A percentile compares a stretch with the other conserved stretches of the same genome.
phyloP scores from a whole-genome alignment of 1,140 invertebrate genomes.

The Ceratoteleas bidentatus region DNA sequence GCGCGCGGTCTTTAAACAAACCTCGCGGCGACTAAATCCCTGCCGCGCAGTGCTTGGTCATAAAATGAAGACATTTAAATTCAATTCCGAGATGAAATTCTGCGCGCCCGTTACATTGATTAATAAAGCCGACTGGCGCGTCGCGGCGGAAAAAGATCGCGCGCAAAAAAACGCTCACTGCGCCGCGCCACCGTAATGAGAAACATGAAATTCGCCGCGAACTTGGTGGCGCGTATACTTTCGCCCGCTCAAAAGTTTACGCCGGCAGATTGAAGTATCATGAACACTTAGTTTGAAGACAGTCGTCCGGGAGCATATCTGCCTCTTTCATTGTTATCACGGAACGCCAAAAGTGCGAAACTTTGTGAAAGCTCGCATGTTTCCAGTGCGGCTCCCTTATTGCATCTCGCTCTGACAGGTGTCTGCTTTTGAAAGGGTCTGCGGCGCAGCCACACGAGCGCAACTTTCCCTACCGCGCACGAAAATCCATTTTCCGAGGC shows the following conservation, averaged over 20 bases:
- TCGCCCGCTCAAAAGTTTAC: too few relatives aligned
- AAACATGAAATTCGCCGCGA: slow-evolving; percentile 33
- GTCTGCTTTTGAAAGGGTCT: slow-evolving; percentile 66
- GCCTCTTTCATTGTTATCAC: slow-evolving; percentile 48
- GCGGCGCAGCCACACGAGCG: slow-evolving; percentile 40
- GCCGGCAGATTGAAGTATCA: slow-evolving; percentile 59
- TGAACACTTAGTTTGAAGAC: slow-evolving; percentile 59
- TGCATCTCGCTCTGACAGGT: slow-evolving; percentile 65
- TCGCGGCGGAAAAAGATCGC: slow-evolving; percentile 7
- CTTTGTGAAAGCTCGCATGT: slow-evolving; percentile 55
- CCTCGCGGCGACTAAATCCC: too few relatives aligned
- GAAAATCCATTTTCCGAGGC: slow-evolving; percentile 62
- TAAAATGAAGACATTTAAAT: slow-evolving; percentile 16
- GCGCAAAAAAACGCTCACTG: slow-evolving; percentile 3
- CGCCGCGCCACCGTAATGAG: slow-evolving; percentile 6
- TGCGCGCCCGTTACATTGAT: slow-evolving; percentile 19
- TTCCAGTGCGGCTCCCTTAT: slow-evolving; percentile 54
- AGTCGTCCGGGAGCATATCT: slow-evolving; percentile 49
- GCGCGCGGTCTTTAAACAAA: too few relatives aligned
- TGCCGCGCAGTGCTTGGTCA: too few relatives aligned
- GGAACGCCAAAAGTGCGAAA: slow-evolving; percentile 55
- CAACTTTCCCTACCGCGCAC: slow-evolving; percentile 66
- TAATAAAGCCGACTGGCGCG: slow-evolving; percentile 18
- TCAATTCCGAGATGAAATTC: slow-evolving; percentile 27
- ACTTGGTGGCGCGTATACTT: slow-evolving; percentile 28